Conservation (phyloP, 2,797 vertebrate species). For the Salmo trutta region DNA sequence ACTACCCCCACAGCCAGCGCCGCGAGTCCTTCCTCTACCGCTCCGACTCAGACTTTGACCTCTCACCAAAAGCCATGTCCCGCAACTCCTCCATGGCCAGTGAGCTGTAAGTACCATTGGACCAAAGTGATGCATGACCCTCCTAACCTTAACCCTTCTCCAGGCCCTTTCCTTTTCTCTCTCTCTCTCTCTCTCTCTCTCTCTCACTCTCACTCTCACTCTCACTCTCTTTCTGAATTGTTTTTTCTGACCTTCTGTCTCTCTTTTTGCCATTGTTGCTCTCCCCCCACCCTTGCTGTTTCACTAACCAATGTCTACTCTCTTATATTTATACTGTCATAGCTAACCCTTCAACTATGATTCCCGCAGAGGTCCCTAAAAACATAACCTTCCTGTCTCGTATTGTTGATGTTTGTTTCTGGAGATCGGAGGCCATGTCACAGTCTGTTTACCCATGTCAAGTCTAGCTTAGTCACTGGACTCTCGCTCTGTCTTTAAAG, state of each 20-base stretch:
- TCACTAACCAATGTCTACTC: background rate
- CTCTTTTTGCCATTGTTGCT: too few relatives aligned
- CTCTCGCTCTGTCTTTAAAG: slow-evolving; percentile 72
- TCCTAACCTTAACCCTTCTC: background rate
- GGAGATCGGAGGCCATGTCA: slow-evolving; percentile 12
- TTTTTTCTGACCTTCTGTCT: too few relatives aligned
- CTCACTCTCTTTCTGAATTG: background rate
- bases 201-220: background rate
- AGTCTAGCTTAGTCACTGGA: slow-evolving; percentile 32
- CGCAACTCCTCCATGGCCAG: slow-evolving; percentile 90
- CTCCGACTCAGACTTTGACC: slow-evolving; percentile 92
- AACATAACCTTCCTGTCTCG: background rate
- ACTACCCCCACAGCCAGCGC: slow-evolving; percentile 86
- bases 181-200: background rate
- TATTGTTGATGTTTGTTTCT: slow-evolving; percentile 6
- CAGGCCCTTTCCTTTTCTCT: background rate
- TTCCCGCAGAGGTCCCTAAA: background rate
- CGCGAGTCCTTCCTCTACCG: slow-evolving; percentile 96
- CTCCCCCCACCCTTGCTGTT: background rate
- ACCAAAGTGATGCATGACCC: background rate
- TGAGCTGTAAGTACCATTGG: slow-evolving; percentile 85
- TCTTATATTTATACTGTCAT: background rate
- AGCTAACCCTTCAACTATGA: background rate
- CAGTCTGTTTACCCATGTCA: slow-evolving; percentile 28
- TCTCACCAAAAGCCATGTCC: slow-evolving; percentile 90